Evolutionary conservation across 2,113 vertebrate genomes (phyloP), one percentile per base, ranked within the genome.

Genomic region (Phyllostomus hastatus): DNA sequence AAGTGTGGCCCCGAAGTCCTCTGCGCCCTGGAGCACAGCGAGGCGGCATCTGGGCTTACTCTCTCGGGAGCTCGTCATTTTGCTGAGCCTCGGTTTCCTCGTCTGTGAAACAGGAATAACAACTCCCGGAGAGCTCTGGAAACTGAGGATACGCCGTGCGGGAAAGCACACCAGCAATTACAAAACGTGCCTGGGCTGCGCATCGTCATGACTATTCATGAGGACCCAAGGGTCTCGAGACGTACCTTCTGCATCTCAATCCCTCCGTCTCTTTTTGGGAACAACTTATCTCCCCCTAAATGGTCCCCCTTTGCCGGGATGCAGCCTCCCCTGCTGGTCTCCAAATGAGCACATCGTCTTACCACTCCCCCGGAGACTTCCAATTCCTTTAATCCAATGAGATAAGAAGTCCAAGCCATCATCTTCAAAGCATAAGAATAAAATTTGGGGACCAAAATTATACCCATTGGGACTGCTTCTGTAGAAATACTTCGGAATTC

Each of bases 391-490:
- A 93, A 98, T 98, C 89, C 97, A 97, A 93, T 96, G 97, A 96
- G 96, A 91, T 91, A 69, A 96, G 95, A 86, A 93, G 95, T 92
- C 93, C 91, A 93, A 95, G 95, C 97, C 97, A 97, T 94, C 97
- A 96, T 97, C 97, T 98, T 98, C 97, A 98, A 98, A 98, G 97
- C 95, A 97, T 97, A 81, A 97, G 96, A 97, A 96, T 97, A 95
- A 97, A 98, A 97, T 97, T 97, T 97, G 97, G 97, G 97, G 97
- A 98, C 97, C 97, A 96, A 97, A 98, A 98, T 97, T 97, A 97
- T 95, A 93, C 97, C 97, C 97, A 66, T 90, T 61, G 97, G 97
- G 95, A 97, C 95, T 85, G 93, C 96, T 96, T 96, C 97, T 95
- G 95, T 85, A 73, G 97, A 98, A 96, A 95, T 95, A 97, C 97